Evolutionary conservation across 1,140 invertebrate genomes (phyloP).

Genomic region (Penaeus vannamei): DNA sequence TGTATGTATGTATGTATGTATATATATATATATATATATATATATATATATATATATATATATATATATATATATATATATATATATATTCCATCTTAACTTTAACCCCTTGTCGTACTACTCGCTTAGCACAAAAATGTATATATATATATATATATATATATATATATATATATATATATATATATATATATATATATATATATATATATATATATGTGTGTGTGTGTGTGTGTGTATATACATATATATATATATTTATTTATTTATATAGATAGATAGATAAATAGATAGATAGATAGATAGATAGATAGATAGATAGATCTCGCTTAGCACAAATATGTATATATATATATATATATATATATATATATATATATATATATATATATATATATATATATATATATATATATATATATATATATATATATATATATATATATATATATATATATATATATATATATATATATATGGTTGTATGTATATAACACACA

Average conservation of each 20-base stretch:
- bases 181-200: background rate
- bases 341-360: background rate
- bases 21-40: no score
- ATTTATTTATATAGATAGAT: background rate
- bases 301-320: background rate
- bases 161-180: background rate
- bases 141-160: background rate
- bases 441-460: background rate
- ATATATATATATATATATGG: no score
- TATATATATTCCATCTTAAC: no score
- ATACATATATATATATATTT: background rate
- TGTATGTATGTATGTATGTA: no score
- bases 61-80: no score
- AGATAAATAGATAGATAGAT: no score
- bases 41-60: no score
- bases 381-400: slow-evolving; percentile 22
- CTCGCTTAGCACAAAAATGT: no score
- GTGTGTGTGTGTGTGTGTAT: background rate
- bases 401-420: slow-evolving; percentile 22
- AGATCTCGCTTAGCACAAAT: background rate
- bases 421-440: background rate
- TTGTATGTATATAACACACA: no score
- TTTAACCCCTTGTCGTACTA: no score
- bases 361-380: slow-evolving; percentile 22
- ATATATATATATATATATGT: background rate